Evolutionary conservation across 2,113 vertebrate species (phyloP).

Genomic region (Menidia beryllina): DNA sequence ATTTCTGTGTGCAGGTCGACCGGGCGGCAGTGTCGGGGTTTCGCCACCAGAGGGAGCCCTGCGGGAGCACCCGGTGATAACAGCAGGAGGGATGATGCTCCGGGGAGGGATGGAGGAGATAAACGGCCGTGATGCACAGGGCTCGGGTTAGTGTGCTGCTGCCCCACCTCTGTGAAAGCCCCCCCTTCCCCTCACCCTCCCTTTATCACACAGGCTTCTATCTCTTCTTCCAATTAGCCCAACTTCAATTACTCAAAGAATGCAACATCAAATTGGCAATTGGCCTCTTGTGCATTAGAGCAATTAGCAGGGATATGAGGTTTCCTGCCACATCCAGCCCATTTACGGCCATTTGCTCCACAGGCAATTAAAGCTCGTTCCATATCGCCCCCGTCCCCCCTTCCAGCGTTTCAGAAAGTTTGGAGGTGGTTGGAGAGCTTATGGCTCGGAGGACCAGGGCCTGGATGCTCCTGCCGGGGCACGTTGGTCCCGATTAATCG

Average conservation of each 20-base stretch:
- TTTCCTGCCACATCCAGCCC: slow-evolving; percentile 69
- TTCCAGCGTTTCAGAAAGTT: slow-evolving; percentile 17
- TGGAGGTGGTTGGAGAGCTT: slow-evolving; percentile 33
- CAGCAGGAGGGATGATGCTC: neutral
- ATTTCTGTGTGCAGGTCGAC: too few species aligned
- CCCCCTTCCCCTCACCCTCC: slow-evolving; percentile 8
- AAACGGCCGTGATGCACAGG: too few species aligned
- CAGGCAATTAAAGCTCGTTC: slow-evolving; percentile 74
- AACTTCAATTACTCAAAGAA: slow-evolving; percentile 66
- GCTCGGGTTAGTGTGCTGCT: too few species aligned
- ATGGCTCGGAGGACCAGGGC: slow-evolving; percentile 7
- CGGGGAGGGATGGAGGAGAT: neutral
- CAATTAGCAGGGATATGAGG: slow-evolving; percentile 75
- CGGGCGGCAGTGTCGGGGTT: neutral
- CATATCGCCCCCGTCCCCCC: slow-evolving; percentile 39
- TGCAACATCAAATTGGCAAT: slow-evolving; percentile 70
- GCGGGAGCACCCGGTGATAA: neutral
- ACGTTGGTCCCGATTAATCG: slow-evolving; percentile 4
- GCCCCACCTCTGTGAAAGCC: too few species aligned
- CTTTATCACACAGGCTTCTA: slow-evolving; percentile 47
- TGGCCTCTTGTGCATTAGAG: slow-evolving; percentile 74
- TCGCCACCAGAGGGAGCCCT: slow-evolving; percentile 57
- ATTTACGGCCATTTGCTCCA: slow-evolving; percentile 71
- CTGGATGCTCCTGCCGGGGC: neutral
- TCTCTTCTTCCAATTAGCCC: slow-evolving; percentile 65